Evolutionary conservation across 1,140 invertebrate species (phyloP).

Genomic region (Eupristina koningsbergeri): DNA sequence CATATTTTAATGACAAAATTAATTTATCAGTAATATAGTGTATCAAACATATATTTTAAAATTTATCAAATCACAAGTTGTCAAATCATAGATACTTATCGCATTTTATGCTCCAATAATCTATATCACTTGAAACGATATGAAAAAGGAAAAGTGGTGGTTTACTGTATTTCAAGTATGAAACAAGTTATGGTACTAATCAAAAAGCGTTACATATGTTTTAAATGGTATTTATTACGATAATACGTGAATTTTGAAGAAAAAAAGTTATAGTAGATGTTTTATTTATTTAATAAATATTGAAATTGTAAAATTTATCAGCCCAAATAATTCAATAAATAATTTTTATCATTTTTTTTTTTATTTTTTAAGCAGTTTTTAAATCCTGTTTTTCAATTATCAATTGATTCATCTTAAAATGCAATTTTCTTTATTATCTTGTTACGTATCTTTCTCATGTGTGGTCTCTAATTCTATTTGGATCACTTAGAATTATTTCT

Average conservation of each 20-base stretch:
- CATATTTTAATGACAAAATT: not conserved
- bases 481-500: constrained; percentile 49
- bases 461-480: not conserved
- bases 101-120: no score
- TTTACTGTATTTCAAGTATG: not conserved
- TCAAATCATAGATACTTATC: not conserved
- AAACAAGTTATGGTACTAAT: not conserved
- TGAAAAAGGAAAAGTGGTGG: not conserved
- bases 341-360: not conserved
- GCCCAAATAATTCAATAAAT: not conserved
- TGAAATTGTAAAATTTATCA: not conserved
- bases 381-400: not conserved
- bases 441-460: constrained; percentile 2
- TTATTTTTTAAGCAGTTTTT: not conserved
- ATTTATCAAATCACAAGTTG: not conserved
- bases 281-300: not conserved
- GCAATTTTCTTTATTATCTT: constrained; percentile 28
- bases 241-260: no score
- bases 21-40: not conserved
- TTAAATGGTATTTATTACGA: no score
- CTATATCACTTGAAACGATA: not conserved
- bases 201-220: no score
- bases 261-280: no score
- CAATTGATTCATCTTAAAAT: constrained; percentile 12
- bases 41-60: not conserved